Conservation (phyloP, 2,113 vertebrate genomes). For the Grantiella picta region DNA sequence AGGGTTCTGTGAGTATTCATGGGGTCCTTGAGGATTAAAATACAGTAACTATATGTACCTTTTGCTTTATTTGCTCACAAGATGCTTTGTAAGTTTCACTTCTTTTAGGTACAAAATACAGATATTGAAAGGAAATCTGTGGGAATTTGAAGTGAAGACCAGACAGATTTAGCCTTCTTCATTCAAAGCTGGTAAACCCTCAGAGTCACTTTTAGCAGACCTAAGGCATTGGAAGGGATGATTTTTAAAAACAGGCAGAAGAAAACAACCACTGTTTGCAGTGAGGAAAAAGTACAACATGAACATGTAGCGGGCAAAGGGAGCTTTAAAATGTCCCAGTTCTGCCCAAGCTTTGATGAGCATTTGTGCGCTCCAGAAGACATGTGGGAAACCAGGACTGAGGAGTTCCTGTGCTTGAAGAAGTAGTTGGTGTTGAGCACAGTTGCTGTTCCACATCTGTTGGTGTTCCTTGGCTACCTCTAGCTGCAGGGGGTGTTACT, state of each 20-base stretch:
- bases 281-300: neutral
- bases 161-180: neutral
- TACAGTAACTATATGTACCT: fast-evolving
- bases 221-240: neutral
- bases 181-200: neutral
- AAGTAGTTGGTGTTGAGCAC: neutral
- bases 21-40: neutral
- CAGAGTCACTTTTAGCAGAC: neutral
- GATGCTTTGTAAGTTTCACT: neutral
- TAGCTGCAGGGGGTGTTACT: neutral
- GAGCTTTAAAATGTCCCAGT: neutral
- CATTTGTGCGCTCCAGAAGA: neutral
- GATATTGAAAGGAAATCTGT: neutral
- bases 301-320: neutral
- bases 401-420: neutral
- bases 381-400: fast-evolving
- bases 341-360: neutral
- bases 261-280: neutral
- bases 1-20: fast-evolving
- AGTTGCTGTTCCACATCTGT: fast-evolving
- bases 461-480: neutral
- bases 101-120: neutral
- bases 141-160: neutral
- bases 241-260: neutral
- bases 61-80: neutral